These are phyloP conservation scores for Himalopsyche anomala DNA, from an alignment of 2,888 invertebrate species.

Conservation along the genomic window DNA sequence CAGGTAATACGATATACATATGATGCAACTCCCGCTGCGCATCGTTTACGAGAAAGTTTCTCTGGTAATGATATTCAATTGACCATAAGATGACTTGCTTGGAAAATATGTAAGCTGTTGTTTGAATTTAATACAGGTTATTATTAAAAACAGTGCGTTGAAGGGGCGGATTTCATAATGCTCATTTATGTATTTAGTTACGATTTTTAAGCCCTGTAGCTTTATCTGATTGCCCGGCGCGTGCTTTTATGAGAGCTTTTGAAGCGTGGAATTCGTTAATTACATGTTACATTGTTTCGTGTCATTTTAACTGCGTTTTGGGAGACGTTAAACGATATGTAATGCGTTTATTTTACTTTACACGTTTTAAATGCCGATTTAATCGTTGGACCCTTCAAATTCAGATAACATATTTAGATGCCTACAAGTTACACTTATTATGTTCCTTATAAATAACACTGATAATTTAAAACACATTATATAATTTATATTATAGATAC, in stretches of 20 bases:
- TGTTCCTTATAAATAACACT: too few relatives aligned
- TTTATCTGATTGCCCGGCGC: constrained; percentile 21
- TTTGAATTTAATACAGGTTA: constrained; percentile 23
- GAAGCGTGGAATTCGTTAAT: neutral
- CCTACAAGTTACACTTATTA: too few relatives aligned
- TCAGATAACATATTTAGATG: too few relatives aligned
- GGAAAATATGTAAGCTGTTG: constrained; percentile 17
- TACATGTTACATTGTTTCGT: neutral
- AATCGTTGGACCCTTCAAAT: too few relatives aligned
- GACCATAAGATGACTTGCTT: constrained; percentile 3
- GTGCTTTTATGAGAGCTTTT: constrained; percentile 1
- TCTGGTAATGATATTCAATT: constrained; percentile 41
- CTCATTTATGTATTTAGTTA: constrained; percentile 14
- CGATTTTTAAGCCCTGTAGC: neutral
- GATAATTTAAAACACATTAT: too few relatives aligned
- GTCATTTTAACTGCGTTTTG: constrained; percentile 21
- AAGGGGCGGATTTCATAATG: neutral
- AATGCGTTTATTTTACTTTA: neutral
- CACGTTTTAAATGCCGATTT: too few relatives aligned
- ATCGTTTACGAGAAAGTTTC: constrained; percentile 27
- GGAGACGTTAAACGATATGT: neutral
- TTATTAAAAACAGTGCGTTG: neutral
- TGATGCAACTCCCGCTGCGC: constrained; percentile 35
- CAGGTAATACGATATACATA: neutral
- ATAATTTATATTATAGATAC: too few relatives aligned